Base-by-base conservation (phyloP, 2,113 vertebrate species). In the Pipra filicauda region DNA sequence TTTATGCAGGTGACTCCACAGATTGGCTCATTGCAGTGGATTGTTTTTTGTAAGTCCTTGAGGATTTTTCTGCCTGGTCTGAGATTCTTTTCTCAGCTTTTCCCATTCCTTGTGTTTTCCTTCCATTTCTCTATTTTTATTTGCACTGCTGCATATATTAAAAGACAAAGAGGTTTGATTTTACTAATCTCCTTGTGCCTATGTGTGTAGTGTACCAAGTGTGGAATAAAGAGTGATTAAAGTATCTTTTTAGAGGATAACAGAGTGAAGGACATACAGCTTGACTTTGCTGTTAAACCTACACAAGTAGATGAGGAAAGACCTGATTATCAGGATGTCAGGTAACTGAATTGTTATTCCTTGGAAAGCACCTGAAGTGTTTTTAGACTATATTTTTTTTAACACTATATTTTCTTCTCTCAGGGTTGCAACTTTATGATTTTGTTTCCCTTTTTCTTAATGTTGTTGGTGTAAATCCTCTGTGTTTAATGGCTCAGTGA, bases 151-250 rank as follows among this genome's bases (percentile, higher is more conserved):
- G 39, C 71, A 48, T 55, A n/a, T 75, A 75, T 75, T 85, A 82
- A 87, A 82, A 82, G 55, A 84, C 48, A 71, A 92, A 91, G 55
- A 93, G 43, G 62, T 91, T 71, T 88, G 30, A 84, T 95, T 95
- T 93, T 85, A 65, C 52, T 89, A 75, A 62, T 82, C 52, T 95
- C 57, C 49, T 81, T 64, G 51, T 81, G 87, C 76, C 57, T 83
- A 1, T 79, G 67, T 4, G 2, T 52, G n/a, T 37, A 75, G 44
- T 20, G 23, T 37, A 54, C 41, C 65, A 51, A 79, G 12, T 2
- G 3, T 77, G 46, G 55, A 93, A 83, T 79, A 74, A 67, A 37
- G 43, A 85, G 37, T 49, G 39, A 90, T 90, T 93, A 76, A 91
- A 85, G 58, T 35, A 13, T 70, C n/a, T 83, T 94, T 85, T 79